Evolutionary conservation across 2,888 invertebrate species (phyloP), one percentile per base, ranked within the genome.

Genomic region (Mechanitis mazaeus): DNA sequence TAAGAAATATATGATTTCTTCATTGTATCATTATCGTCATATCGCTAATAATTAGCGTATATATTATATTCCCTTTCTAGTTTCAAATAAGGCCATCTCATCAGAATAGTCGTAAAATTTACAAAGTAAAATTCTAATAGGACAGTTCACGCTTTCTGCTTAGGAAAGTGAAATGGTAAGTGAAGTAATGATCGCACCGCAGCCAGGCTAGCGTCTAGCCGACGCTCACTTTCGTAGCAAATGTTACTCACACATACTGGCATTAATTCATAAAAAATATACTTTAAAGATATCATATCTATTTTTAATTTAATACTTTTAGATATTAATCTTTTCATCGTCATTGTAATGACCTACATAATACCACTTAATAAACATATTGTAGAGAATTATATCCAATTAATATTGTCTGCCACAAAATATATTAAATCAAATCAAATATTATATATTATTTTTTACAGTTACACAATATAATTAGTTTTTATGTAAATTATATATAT

Each of bases 91-190:
- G 50, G 47, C 20, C 20, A 20, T 47, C 54, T 46, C 46, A 6
- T 31, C n/a, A 50, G 28, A 50, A 56, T 45, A 54, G 45, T 56
- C 47, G 45, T 50, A 54, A 55, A 33, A 38, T 45, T 47, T 20
- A 55, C 54, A 47, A 53, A 55, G 46, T 56, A 61, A 63, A 60
- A 63, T 60, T 54, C 56, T 46, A 55, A 58, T 53, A 63, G 45
- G 59, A 58, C 58, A 62, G 57, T 63, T 63, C 62, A 65, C 66
- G 87, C 87, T 88, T 88, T 87, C 87, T 85, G 85, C 75, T 66
- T 75, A 84, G 76, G 84, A 88, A 88, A 88, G 88, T 87, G 87
- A 87, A 86, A 84, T 80, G 74, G 59, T 46, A 59, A 80, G 64
- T 87, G 87, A 83, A 79, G 85, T 87, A 87, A 68, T 53, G 65